Evolutionary conservation across 2,888 invertebrate genomes (phyloP), one percentile per base, ranked within the genome.

Genomic region (Plusia festucae): DNA sequence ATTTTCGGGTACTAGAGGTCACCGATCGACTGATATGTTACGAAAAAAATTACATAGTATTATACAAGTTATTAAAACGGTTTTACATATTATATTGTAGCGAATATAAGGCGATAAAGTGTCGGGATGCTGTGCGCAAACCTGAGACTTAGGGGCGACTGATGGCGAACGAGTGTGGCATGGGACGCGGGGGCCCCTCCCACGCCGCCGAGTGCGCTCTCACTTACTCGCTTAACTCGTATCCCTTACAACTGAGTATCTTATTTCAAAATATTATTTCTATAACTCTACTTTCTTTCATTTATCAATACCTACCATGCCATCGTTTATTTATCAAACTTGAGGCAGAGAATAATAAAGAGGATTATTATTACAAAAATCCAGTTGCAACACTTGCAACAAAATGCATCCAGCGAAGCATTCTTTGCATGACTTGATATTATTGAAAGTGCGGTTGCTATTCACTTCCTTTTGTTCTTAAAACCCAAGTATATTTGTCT

Each of bases 131-230:
- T 94, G 93, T 87, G 93, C 87, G 88, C 93, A 90, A 93, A 93
- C 92, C 93, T 93, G 91, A 91, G 93, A 93, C 94, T 93, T 90
- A 85, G 91, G 91, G 93, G 90, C 94, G 90, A 94, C 94, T 94
- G 93, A 90, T 89, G 90, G 88, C 86, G 83, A 86, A 81, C 85
- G 84, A 84, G 81, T 72, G 92, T 89, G 88, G 91, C 89, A 84
- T 89, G 93, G 88, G 89, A 84, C 60, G 89, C 87, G 89, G 89
- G 86, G 86, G 77, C 62, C 65, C 77, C 70, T 73, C 85, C 85
- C 84, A 76, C 84, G 82, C 82, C 87, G 73, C 82, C 78, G 67
- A 79, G 75, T 73, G 79, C 84, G 79, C 82, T 84, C 89, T 86
- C 85, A 81, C 88, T 87, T 85, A 77, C 81, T 76, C 78, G 62